Evolutionary conservation across 30 jellyfish, hydroid and myxozoan species (phyloP).

Genomic region (Mastigias papua): DNA sequence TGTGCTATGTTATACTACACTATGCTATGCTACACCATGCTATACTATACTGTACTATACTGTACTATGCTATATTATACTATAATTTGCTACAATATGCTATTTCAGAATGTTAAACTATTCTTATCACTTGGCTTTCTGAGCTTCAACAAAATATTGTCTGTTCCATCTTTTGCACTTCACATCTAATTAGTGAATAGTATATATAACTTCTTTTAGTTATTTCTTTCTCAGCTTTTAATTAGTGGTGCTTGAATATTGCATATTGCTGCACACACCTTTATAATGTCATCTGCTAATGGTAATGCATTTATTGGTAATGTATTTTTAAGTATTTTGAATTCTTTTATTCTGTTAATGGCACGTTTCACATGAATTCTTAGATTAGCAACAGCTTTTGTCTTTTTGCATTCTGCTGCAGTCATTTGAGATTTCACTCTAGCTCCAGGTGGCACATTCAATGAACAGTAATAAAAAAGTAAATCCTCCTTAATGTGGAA

Average conservation of each 20-base stretch:
- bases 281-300: constrained; percentile 53
- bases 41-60: background rate
- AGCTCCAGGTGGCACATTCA: constrained; percentile 71
- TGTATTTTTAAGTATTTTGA: constrained; percentile 26
- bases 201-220: too few species aligned
- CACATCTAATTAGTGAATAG: background rate
- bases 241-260: constrained; percentile 52
- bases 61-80: background rate
- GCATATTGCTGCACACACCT: constrained; percentile 62
- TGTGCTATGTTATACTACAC: background rate
- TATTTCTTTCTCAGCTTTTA: background rate
- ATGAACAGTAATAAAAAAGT: constrained; percentile 45
- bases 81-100: background rate
- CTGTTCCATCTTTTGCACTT: background rate
- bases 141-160: background rate
- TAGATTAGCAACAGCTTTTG: constrained; percentile 56
- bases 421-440: constrained; percentile 62
- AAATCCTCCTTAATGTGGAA: constrained; percentile 60
- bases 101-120: background rate
- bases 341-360: constrained; percentile 40
- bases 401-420: constrained; percentile 35
- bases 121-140: background rate
- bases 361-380: constrained; percentile 56
- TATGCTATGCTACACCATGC: constrained; percentile 7
- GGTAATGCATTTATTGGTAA: constrained; percentile 56